A percentile compares a stretch with the other conserved stretches of the same genome.
Conservation (phyloP, 2,888 invertebrate species). For the Fragum sueziense region DNA sequence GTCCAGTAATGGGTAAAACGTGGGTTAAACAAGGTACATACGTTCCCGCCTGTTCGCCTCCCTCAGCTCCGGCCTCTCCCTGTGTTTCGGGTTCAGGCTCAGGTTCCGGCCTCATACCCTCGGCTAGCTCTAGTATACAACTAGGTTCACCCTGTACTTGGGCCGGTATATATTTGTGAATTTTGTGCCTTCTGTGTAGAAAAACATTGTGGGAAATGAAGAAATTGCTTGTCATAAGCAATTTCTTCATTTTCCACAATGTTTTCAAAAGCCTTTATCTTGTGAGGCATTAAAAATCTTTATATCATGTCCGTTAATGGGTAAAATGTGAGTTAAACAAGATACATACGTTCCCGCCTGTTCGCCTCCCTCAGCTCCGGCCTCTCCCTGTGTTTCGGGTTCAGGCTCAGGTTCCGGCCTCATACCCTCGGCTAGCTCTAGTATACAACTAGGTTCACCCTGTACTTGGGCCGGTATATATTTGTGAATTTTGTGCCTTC, state of each 20-base stretch:
- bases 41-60: constrained; percentile 45
- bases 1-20: not conserved
- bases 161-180: constrained; percentile 85
- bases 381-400: too few species aligned
- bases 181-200: too few species aligned
- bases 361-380: too few species aligned
- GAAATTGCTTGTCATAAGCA: not conserved
- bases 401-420: too few species aligned
- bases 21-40: constrained; percentile 4
- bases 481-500: too few species aligned
- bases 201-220: too few species aligned
- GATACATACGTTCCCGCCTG: too few species aligned
- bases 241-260: too few species aligned
- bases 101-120: constrained; percentile 76
- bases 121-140: constrained; percentile 77
- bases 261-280: too few species aligned
- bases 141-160: constrained; percentile 72
- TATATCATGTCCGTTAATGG: too few species aligned
- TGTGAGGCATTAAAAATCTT: too few species aligned
- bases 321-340: too few species aligned
- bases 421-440: constrained; percentile 78
- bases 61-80: constrained; percentile 32
- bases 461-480: constrained; percentile 84
- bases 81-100: constrained; percentile 60
- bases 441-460: constrained; percentile 71